These are phyloP conservation scores for Mirza zaza DNA, from an alignment of 2,113 vertebrate genomes.

Conservation along the genomic window DNA sequence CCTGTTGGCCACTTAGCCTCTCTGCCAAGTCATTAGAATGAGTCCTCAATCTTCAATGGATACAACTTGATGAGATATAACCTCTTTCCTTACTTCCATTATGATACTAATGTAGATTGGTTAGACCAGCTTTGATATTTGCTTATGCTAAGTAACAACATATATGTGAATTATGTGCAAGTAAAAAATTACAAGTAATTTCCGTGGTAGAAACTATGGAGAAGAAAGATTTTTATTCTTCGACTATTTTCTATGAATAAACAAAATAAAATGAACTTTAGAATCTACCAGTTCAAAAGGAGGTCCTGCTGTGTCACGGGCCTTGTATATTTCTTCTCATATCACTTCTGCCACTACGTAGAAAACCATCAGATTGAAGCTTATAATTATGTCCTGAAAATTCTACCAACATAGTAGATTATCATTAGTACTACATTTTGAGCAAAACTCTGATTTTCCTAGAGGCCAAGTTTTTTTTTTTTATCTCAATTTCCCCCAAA, in stretches of 20 bases:
- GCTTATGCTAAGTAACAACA: background rate
- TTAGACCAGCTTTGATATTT: background rate
- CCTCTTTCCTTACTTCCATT: background rate
- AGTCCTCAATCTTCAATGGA: background rate
- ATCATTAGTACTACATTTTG: conserved; percentile 4
- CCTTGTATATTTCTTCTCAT: background rate
- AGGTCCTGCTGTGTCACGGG: background rate
- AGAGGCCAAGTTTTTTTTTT: background rate
- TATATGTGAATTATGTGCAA: background rate
- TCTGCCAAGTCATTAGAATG: background rate
- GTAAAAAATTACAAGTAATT: background rate
- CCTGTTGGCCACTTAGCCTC: background rate
- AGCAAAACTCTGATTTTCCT: conserved; percentile 30
- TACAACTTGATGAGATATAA: background rate
- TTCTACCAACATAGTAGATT: background rate
- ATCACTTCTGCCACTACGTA: background rate
- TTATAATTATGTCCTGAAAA: background rate
- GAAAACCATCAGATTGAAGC: background rate
- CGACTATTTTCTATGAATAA: background rate
- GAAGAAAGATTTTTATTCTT: background rate
- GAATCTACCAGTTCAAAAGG: background rate
- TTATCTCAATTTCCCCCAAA: background rate
- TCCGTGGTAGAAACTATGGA: background rate
- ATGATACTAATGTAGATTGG: background rate
- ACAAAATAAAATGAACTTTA: background rate